Base-by-base conservation (phyloP, 2,113 vertebrate species). In the Castor canadensis region DNA sequence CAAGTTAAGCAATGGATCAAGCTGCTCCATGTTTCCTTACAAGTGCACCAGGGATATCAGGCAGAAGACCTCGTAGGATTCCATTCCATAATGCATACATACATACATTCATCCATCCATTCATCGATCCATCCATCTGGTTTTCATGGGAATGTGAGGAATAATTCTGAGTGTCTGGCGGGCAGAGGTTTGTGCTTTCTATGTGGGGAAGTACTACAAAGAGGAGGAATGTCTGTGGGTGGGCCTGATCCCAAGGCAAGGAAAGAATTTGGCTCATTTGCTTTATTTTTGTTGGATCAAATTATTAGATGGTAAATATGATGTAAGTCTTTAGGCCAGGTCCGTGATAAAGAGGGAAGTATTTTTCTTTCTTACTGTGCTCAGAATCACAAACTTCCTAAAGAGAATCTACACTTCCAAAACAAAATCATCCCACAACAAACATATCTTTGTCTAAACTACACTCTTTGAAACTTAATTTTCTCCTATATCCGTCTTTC, bases 251-350 rank as follows among this genome's bases (percentile, higher is more conserved):
- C 38, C 58, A 52, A 77, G 49, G 77, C 81, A 67, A 67, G 45
- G 71, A 52, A 89, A 93, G 22, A 75, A 62, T 40, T 62, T 81
- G 49, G 28, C 16, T 49, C 9, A 43, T 71, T 43, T 87, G n/a
- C 7, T 81, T 13, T 92, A 56, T 92, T 93, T 87, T 71, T 81
- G n/a, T 88, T 95, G 71, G 24, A 76, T 45, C 47, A 35, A 62
- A 47, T 86, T 54, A 67, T 87, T 94, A 93, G 20, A 47, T 89
- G 76, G 19, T 86, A 85, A 95, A 75, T 58, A 81, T 28, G 54
- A 38, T 56, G 16, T 91, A 79, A 75, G 28, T 49, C 81, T 81
- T 82, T 67, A 87, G 30, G 19, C 43, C 62, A 84, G 47, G 35
- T 62, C 80, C 95, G 24, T 76, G 76, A 84, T 64, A 67, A 45